Evolutionary conservation across 1,140 invertebrate genomes (phyloP), one percentile per base, ranked within the genome.

Genomic region (Drosophila nigromelanica): DNA sequence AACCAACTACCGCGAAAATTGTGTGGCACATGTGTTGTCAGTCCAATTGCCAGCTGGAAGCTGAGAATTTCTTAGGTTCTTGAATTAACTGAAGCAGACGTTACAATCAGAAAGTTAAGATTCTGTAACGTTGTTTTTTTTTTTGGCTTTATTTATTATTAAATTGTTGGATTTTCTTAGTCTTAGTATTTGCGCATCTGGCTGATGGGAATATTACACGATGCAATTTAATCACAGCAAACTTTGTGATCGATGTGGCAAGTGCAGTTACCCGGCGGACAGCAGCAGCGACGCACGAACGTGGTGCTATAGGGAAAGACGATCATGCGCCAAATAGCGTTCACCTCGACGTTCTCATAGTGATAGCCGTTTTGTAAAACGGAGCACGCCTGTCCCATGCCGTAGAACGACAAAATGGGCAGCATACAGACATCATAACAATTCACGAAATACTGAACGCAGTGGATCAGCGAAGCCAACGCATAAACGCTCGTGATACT

Each of bases 11-110:
- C 77, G 80, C 81, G 74, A 80, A 78, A 85, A 78, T 86, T 77
- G 74, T 80, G 69, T 60, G 50, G 27, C 62, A 85, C 81, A 85
- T 86, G 70, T 80, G 81, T 68, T 70, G 77, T 71, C 81, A 77
- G 80, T 76, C 60, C 60, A 66, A 70, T 39, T 68, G 39, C 21
- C 37, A 81, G 60, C 48, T 18, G 15, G 18, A 33, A 24, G 15
- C 21, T 5, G 30, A n/a, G 14, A 43, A 37, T 43, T 50, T 67
- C 45, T 51, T 30, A 45, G 58, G 35, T 27, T 59, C 54, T 35
- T 39, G 8, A 40, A 21, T 15, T 14, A 15, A 42, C 40, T 45
- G 30, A 30, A 50, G 37, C 61, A 54, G 37, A 68, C 47, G 48
- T 37, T 12, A 15, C 56, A 52, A 56, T 39, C 50, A 48, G 59